A percentile compares a stretch with the other conserved stretches of the same genome.
phyloP scores from a whole-genome alignment of 2,888 invertebrate species.

The Eretmocerus hayati region DNA sequence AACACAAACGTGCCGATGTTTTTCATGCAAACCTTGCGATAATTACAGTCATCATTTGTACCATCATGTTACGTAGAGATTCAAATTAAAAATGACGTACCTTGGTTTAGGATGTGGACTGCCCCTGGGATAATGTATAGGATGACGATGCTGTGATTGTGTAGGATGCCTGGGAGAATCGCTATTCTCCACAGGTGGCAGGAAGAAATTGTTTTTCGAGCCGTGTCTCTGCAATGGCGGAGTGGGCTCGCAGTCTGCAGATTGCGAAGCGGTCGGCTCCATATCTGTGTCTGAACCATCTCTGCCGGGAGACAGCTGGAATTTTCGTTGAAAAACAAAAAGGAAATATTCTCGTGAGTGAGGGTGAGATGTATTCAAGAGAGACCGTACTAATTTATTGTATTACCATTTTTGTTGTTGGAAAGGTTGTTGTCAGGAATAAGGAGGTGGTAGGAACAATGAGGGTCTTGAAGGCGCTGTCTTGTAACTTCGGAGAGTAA shows the following conservation, averaged over 20 bases:
- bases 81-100: constrained; percentile 43
- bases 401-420: constrained; percentile 11
- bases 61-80: too few species aligned
- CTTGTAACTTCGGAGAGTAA: constrained; percentile 14
- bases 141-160: constrained; percentile 47
- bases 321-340: constrained; percentile 8
- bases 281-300: constrained; percentile 77
- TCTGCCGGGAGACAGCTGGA: constrained; percentile 74
- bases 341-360: not conserved
- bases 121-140: constrained; percentile 61
- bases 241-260: constrained; percentile 88
- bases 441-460: constrained; percentile 1
- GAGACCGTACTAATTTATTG: not conserved
- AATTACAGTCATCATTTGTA: too few species aligned
- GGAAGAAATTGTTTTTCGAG: constrained; percentile 81
- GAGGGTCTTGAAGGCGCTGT: constrained; percentile 7
- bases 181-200: constrained; percentile 59
- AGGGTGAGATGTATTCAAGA: not conserved
- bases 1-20: too few species aligned
- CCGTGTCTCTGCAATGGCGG: constrained; percentile 79
- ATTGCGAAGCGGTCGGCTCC: constrained; percentile 86
- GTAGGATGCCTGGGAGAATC: constrained; percentile 47
- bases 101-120: constrained; percentile 76
- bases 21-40: too few species aligned
- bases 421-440: constrained; percentile 9